Evolutionary conservation across 2,113 vertebrate species (phyloP), one percentile per base, ranked within the genome.

Genomic region (Chaenogobius annularis): DNA sequence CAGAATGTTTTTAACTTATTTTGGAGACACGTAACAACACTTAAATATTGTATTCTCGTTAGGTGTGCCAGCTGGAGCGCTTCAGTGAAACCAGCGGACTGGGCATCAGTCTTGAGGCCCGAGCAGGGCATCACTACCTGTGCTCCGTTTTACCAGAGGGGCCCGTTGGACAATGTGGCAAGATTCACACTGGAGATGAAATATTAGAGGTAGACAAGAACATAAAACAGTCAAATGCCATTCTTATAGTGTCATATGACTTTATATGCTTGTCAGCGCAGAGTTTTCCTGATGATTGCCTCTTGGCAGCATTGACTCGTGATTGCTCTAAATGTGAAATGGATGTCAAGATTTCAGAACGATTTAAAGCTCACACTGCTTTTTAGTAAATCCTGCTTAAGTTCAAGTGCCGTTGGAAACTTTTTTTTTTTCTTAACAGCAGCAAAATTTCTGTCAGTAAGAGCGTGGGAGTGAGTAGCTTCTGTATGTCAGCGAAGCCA

Each of bases 91-190:
- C 92, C 66, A 96, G 95, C 46, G 95, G 96, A 2, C 83, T 97
- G 58, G 96, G 97, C 6, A 94, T 98, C 87, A 98, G 96, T 85
- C 90, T 98, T 79, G 96, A 98, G 87, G 94, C 95, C 74, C 91
- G 95, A 11, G 93, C 93, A 22, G 95, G 96, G 37, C 96, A 96
- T 90, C 96, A 98, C 89, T 96, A 96, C 81, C 93, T 97, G 78
- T 94, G 95, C 71, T 98, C 96, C 44, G 72, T 98, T 50, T 93
- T 98, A 76, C 95, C 95, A 0, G 97, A 98, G 85, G 97, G 96
- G 0, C 96, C 96, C 0, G 89, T 98, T 26, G 96, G 96, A 56
- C 95, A 94, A 84, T 94, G 93, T 0, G 90, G 95, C 71, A 95
- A 92, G 73, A 89, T 97, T n/a, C 93, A 91, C 62, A 91, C 92